A percentile compares a stretch with the other conserved stretches of the same genome.
phyloP scores from a whole-genome alignment of 2,113 vertebrate species.

The Sialia sialis region DNA sequence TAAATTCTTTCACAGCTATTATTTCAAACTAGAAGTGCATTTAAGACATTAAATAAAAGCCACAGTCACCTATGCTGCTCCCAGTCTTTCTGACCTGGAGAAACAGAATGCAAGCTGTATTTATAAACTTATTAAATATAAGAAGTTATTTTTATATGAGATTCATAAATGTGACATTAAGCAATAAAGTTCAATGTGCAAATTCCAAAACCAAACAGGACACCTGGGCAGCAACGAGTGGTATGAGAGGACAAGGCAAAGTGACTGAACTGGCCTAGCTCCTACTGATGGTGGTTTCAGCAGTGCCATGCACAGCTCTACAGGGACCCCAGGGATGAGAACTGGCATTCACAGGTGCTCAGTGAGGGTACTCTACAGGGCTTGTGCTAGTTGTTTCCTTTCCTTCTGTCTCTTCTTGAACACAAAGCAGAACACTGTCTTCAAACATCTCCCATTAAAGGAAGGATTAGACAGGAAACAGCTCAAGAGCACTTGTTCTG shows the following conservation, averaged over 20 bases:
- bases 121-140: background rate
- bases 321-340: background rate
- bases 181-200: background rate
- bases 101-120: background rate
- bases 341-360: background rate
- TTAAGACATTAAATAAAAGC: background rate
- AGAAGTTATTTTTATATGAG: background rate
- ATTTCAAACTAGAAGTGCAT: background rate
- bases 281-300: background rate
- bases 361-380: background rate
- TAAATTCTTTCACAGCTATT: background rate
- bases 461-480: background rate
- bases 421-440: background rate
- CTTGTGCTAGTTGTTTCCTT: background rate
- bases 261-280: background rate
- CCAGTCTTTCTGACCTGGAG: background rate
- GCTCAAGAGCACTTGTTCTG: background rate
- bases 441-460: background rate
- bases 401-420: background rate
- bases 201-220: background rate
- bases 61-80: background rate
- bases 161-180: background rate
- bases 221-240: accelerated
- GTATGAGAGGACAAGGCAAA: background rate
- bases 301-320: accelerated